Evolutionary conservation across 2,888 invertebrate species (phyloP).

Genomic region (Alloplasta piceator): DNA sequence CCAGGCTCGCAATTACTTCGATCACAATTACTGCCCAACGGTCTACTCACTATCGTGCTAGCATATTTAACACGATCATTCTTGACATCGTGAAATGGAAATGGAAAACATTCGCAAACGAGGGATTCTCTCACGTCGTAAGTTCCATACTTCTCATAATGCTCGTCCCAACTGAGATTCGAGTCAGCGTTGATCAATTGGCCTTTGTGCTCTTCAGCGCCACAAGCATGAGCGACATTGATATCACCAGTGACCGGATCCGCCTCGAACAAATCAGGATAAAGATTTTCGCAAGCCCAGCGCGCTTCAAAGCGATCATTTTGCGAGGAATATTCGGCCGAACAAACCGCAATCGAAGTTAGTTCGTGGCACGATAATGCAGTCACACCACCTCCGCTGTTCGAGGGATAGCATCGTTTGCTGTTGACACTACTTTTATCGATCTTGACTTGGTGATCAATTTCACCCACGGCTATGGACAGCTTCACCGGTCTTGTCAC

Average conservation of each 20-base stretch:
- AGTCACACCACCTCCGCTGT: background rate
- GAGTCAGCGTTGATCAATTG: background rate
- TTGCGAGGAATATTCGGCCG: background rate
- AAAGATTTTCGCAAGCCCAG: conserved; percentile 8
- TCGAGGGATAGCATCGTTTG: background rate
- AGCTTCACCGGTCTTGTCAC: background rate
- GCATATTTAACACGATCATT: background rate
- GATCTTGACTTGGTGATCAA: background rate
- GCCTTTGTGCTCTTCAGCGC: background rate
- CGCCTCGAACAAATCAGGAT: background rate
- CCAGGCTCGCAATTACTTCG: conserved; percentile 5
- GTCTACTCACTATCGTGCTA: background rate
- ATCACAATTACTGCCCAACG: background rate
- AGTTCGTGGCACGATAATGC: background rate
- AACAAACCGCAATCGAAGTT: conserved; percentile 5
- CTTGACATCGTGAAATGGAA: background rate
- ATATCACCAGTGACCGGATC: conserved; percentile 2
- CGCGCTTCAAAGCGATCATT: background rate
- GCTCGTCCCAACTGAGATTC: background rate
- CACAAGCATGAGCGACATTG: background rate
- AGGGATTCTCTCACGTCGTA: background rate
- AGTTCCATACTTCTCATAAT: background rate
- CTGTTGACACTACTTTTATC: background rate
- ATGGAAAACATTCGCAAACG: conserved; percentile 1
- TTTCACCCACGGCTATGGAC: background rate